Base-by-base conservation (phyloP, 2,888 invertebrate species). In the Portevinia maculata region DNA sequence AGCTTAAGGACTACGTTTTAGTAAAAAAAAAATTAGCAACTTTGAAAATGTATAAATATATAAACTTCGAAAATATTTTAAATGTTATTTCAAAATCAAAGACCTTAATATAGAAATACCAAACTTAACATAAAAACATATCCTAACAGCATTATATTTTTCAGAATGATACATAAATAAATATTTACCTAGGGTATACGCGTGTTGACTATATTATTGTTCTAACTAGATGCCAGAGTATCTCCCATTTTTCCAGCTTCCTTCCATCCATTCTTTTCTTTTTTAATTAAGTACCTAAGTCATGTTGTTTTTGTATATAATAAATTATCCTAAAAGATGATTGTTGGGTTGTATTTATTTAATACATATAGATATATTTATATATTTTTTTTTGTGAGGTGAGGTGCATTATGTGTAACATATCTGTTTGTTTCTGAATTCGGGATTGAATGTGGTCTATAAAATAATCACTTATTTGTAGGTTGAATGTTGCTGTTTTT, bases 281-380 rank as follows among this genome's bases (percentile, higher is more conserved):
- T 48, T 46, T 53, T 34, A 60, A 37, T 79, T 79, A 79, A 79
- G 79, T 73, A 79, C 79, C 73, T 60, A 57, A 59, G 52, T 59
- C 17, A 59, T 71, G 50, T 78, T 39, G 30, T 60, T n/a, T n/a
- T 60, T 24, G 57, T 7, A 30, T 13, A 15, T 39, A 55, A 32
- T 34, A 19, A 76, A 24, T 65, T 53, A 69, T 5, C 39, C 60
- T 69, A 46, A 19, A 24, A 19, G 8, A 78, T 78, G 64, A 44
- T 57, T 65, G 57, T 21, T 32, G n/a, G n/a, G n/a, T n/a, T 50
- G 41, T 60, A 32, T 13, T 21, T 37, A 21, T 37, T 17, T 48
- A 39, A 15, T 50, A 24, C 6, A 9, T 65, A 39, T 37, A 53
- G 32, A 57, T 57, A 76, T 57, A 50, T 37, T 55, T 41, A 48